Evolutionary conservation across 2,888 invertebrate genomes (phyloP).

Genomic region (Campoplex capitator): DNA sequence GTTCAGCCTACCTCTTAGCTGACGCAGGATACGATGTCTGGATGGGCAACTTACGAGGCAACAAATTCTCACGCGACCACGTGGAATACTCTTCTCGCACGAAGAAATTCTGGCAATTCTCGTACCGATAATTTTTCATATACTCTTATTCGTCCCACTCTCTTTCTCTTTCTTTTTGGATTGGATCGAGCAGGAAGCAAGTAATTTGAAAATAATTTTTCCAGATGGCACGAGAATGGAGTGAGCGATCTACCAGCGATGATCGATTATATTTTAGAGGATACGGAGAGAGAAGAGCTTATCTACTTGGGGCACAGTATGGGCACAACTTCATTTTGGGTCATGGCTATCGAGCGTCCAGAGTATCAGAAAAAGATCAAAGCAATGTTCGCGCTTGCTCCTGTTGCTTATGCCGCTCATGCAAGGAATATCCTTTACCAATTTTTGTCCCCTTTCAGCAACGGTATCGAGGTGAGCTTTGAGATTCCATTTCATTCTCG

Average conservation of each 20-base stretch:
- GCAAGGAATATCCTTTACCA: conserved; percentile 85
- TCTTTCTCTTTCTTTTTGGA: neutral
- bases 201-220: neutral
- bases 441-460: conserved; percentile 84
- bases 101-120: conserved; percentile 83
- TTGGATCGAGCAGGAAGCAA: neutral
- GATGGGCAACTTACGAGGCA: conserved; percentile 88
- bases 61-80: conserved; percentile 87
- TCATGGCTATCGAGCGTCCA: conserved; percentile 82
- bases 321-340: conserved; percentile 85
- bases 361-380: conserved; percentile 84
- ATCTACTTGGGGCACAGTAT: conserved; percentile 88
- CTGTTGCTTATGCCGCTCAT: conserved; percentile 84
- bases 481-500: neutral
- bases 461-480: conserved; percentile 72
- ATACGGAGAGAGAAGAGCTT: conserved; percentile 84
- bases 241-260: conserved; percentile 87
- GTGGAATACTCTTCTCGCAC: conserved; percentile 77
- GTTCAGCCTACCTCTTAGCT: conserved; percentile 78
- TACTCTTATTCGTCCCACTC: neutral
- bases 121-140: conserved; percentile 72
- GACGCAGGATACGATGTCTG: conserved; percentile 84
- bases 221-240: conserved; percentile 87
- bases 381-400: conserved; percentile 81
- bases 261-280: conserved; percentile 86